Conservation (phyloP, 2,113 vertebrate species). For the Hepsetus odoe region DNA sequence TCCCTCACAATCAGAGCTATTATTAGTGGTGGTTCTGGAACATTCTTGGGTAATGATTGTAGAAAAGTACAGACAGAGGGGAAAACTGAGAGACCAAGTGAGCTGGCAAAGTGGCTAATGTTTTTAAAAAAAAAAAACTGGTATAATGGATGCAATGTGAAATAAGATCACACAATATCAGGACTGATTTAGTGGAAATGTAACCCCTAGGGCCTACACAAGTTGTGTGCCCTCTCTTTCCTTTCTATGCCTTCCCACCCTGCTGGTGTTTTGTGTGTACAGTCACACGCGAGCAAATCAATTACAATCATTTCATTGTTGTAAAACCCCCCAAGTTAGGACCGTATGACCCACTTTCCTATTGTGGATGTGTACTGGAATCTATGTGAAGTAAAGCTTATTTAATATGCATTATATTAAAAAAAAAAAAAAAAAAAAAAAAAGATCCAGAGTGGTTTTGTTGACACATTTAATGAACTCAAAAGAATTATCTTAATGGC, state of each 20-base stretch:
- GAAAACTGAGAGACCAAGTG: slow-evolving; percentile 36
- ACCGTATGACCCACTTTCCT: slow-evolving; percentile 54
- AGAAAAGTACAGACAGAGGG: slow-evolving; percentile 52
- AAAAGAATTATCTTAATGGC: not conserved
- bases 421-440: too few relatives aligned
- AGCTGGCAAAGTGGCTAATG: slow-evolving; percentile 36
- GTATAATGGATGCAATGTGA: slow-evolving; percentile 34
- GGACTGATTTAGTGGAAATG: slow-evolving; percentile 42
- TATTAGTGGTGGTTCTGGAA: slow-evolving; percentile 68
- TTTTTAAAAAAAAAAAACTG: slow-evolving; percentile 49
- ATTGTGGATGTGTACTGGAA: slow-evolving; percentile 61
- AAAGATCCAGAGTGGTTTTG: not conserved
- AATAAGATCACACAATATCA: slow-evolving; percentile 35
- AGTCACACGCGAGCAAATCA: slow-evolving; percentile 36
- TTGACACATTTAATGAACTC: too few relatives aligned
- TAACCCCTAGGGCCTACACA: slow-evolving; percentile 40
- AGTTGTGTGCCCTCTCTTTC: not conserved
- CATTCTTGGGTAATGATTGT: slow-evolving; percentile 65
- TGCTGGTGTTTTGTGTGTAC: slow-evolving; percentile 13
- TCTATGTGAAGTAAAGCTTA: slow-evolving; percentile 53
- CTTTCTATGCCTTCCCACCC: not conserved
- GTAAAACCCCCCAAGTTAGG: slow-evolving; percentile 26
- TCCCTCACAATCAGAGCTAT: slow-evolving; percentile 62
- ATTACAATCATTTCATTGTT: slow-evolving; percentile 63
- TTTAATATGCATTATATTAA: not conserved